phyloP scores from a whole-genome alignment of 2,888 invertebrate species.

The Theristus sp. region DNA sequence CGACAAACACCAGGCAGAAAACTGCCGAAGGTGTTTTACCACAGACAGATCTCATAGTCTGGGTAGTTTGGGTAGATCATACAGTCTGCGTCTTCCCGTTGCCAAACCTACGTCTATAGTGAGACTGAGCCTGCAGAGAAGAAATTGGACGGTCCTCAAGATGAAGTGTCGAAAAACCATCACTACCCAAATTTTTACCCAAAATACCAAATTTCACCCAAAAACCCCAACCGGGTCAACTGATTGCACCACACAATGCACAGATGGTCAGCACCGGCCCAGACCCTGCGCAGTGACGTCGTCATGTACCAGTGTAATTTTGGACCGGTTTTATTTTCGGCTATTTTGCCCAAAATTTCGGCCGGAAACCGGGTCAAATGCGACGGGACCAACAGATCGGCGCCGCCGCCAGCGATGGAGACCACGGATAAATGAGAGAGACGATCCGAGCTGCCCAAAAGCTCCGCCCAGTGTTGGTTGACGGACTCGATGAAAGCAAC shows the following conservation, averaged over 20 bases:
- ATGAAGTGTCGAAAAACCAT: too few species aligned
- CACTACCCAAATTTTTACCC: too few species aligned
- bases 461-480: neutral
- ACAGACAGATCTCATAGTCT: too few species aligned
- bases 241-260: slow-evolving; percentile 30
- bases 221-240: slow-evolving; percentile 15
- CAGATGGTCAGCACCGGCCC: slow-evolving; percentile 22
- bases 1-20: too few species aligned
- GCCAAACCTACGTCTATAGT: too few species aligned
- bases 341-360: neutral
- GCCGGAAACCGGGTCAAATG: neutral
- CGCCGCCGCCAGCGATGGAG: neutral
- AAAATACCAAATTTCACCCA: too few species aligned
- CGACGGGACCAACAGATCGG: neutral
- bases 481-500: slow-evolving; percentile 15
- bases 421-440: neutral
- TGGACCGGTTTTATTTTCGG: too few species aligned
- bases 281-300: slow-evolving; percentile 15
- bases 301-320: neutral
- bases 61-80: too few species aligned
- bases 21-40: too few species aligned
- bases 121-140: too few species aligned
- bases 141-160: too few species aligned
- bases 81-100: too few species aligned
- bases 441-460: neutral